Evolutionary conservation across 2,797 vertebrate species (phyloP).

Genomic region (Notamacropus eugenii): DNA sequence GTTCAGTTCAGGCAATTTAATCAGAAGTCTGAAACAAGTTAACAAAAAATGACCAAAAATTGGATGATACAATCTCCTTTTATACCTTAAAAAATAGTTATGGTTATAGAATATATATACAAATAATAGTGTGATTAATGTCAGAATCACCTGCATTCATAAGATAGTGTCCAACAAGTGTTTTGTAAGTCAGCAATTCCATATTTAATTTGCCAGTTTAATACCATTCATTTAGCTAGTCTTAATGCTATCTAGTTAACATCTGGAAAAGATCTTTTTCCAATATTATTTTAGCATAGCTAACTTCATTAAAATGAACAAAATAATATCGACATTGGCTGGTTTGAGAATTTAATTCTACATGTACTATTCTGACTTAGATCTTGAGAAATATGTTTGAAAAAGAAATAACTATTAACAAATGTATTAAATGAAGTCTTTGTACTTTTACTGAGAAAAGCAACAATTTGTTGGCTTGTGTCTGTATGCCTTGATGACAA

Average conservation of each 20-base stretch:
- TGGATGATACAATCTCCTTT: slow-evolving; percentile 36
- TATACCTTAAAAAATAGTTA: slow-evolving; percentile 34
- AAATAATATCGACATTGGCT: neutral
- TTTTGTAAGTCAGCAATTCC: slow-evolving; percentile 26
- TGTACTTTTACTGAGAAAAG: slow-evolving; percentile 28
- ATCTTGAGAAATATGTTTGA: neutral
- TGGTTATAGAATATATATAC: neutral
- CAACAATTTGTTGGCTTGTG: slow-evolving; percentile 24
- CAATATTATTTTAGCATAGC: neutral
- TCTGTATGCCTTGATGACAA: slow-evolving; percentile 10
- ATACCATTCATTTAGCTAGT: neutral
- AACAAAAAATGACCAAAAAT: slow-evolving; percentile 56
- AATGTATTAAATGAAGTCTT: slow-evolving; percentile 3
- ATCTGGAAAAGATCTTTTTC: slow-evolving; percentile 29
- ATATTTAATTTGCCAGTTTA: slow-evolving; percentile 19
- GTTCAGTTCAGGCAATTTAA: slow-evolving; percentile 96
- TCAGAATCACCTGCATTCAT: neutral
- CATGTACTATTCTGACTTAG: slow-evolving; percentile 8
- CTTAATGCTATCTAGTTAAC: neutral
- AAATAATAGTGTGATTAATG: neutral
- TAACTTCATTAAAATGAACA: neutral
- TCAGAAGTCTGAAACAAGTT: slow-evolving; percentile 89
- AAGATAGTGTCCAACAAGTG: neutral
- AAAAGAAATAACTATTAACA: neutral
- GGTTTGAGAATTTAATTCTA: slow-evolving; percentile 30